These are phyloP conservation scores for Procambarus virginalis DNA, from an alignment of 1,140 invertebrate species.

Conservation along the genomic window DNA sequence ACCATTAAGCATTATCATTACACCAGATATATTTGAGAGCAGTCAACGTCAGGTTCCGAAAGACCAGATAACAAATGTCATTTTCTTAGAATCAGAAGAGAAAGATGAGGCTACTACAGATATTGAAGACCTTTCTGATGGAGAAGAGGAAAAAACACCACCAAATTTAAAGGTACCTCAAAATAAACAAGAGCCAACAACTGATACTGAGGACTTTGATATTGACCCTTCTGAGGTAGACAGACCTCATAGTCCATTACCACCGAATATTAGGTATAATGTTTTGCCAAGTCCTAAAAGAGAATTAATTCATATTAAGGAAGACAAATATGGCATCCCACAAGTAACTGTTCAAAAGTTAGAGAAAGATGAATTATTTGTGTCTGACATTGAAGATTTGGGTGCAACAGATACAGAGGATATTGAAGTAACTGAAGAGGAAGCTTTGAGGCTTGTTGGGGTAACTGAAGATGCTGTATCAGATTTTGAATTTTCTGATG, in stretches of 20 bases:
- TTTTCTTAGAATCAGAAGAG: conserved; percentile 66
- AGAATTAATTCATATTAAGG: conserved; percentile 67
- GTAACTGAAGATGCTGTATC: conserved; percentile 36
- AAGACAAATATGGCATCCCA: conserved; percentile 69
- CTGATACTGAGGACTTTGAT: conserved; percentile 63
- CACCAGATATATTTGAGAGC: conserved; percentile 54
- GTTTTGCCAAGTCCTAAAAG: conserved; percentile 65
- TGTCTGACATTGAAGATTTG: conserved; percentile 49
- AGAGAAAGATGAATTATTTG: conserved; percentile 41
- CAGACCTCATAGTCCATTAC: conserved; percentile 63
- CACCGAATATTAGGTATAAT: conserved; percentile 58
- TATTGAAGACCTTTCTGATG: conserved; percentile 62
- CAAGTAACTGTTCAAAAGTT: conserved; percentile 67
- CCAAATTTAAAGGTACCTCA: conserved; percentile 6
- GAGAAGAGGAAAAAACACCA: conserved; percentile 5
- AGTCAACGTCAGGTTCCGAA: neutral
- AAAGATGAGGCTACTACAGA: conserved; percentile 54
- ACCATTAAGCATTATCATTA: conserved; percentile 66
- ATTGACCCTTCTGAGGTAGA: conserved; percentile 33
- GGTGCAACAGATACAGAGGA: conserved; percentile 65
- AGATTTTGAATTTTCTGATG: conserved; percentile 54
- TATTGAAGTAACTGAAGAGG: conserved; percentile 67
- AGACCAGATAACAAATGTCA: conserved; percentile 58
- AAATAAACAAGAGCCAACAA: conserved; percentile 31
- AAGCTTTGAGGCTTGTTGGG: conserved; percentile 55